Conservation (phyloP, 53 echinoderm and acorn worm genomes). For the Arbacia lixula region DNA sequence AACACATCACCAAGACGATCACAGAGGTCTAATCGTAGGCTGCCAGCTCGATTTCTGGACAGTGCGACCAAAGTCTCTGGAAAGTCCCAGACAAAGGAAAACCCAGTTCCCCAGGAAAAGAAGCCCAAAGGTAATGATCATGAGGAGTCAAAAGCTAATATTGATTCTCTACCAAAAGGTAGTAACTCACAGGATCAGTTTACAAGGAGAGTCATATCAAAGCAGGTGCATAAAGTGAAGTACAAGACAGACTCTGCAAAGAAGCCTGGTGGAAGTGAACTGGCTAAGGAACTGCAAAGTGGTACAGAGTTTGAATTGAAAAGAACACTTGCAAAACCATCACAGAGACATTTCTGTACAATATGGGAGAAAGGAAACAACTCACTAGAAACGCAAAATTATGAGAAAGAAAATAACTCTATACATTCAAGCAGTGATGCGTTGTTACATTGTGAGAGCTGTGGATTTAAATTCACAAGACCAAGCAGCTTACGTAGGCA, state of each 20-base stretch:
- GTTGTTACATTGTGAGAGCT: not conserved
- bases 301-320: too few species aligned
- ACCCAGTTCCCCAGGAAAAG: not conserved
- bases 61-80: not conserved
- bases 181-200: not conserved
- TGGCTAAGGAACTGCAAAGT: not conserved
- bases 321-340: not conserved
- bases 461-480: conserved; percentile 10
- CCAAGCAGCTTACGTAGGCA: conserved; percentile 23
- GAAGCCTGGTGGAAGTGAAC: not conserved
- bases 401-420: not conserved
- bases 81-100: not conserved
- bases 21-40: conserved; percentile 34
- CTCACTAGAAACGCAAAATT: too few species aligned
- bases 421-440: not conserved
- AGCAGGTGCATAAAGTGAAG: not conserved
- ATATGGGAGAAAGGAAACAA: too few species aligned
- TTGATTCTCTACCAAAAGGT: not conserved
- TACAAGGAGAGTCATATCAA: not conserved
- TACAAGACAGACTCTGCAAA: conserved; percentile 6
- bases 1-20: conserved; percentile 28
- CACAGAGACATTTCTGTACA: too few species aligned
- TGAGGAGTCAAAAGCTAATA: not conserved
- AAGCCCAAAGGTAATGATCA: conserved; percentile 7
- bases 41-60: conserved; percentile 39